phyloP scores from a whole-genome alignment of 2,797 vertebrate genomes.

The Chelon auratus region DNA sequence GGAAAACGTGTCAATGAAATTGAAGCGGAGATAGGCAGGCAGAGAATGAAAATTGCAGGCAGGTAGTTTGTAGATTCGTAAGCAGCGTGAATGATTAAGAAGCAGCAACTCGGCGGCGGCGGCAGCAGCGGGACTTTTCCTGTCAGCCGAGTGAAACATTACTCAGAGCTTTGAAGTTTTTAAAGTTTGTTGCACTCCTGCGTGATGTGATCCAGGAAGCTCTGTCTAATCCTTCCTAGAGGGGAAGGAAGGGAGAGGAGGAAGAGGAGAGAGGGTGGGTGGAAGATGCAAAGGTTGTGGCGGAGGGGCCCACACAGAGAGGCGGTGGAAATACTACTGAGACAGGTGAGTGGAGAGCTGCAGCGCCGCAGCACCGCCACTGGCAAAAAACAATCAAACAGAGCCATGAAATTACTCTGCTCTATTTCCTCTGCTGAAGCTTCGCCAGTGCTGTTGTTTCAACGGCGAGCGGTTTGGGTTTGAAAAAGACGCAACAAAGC shows the following conservation, averaged over 20 bases:
- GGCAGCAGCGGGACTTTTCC: constrained; percentile 3
- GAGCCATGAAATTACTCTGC: constrained; percentile 41
- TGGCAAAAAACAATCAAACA: constrained; percentile 40
- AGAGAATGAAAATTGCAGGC: constrained; percentile 46
- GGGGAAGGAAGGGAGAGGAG: background rate
- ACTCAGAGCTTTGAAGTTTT: constrained; percentile 48
- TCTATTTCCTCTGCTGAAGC: constrained; percentile 32
- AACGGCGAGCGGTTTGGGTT: constrained; percentile 5
- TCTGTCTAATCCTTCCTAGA: constrained; percentile 49
- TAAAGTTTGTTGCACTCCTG: constrained; percentile 46
- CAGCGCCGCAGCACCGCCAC: constrained; percentile 5
- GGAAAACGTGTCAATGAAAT: constrained; percentile 49
- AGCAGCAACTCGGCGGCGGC: constrained; percentile 15
- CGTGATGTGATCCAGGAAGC: constrained; percentile 58
- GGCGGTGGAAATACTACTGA: constrained; percentile 36
- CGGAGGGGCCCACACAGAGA: constrained; percentile 26
- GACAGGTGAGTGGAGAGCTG: constrained; percentile 41
- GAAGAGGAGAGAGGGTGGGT: constrained; percentile 4
- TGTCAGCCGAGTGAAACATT: constrained; percentile 40
- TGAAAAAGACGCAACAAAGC: constrained; percentile 20
- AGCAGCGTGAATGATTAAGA: constrained; percentile 49
- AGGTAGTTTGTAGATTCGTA: constrained; percentile 40
- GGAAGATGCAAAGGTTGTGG: constrained; percentile 36
- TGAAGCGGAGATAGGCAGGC: constrained; percentile 36
- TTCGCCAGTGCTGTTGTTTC: background rate